Percentiles rank a stretch among this genome's conserved stretches.
phyloP scores from a whole-genome alignment of 2,113 vertebrate species.

The Equus przewalskii region DNA sequence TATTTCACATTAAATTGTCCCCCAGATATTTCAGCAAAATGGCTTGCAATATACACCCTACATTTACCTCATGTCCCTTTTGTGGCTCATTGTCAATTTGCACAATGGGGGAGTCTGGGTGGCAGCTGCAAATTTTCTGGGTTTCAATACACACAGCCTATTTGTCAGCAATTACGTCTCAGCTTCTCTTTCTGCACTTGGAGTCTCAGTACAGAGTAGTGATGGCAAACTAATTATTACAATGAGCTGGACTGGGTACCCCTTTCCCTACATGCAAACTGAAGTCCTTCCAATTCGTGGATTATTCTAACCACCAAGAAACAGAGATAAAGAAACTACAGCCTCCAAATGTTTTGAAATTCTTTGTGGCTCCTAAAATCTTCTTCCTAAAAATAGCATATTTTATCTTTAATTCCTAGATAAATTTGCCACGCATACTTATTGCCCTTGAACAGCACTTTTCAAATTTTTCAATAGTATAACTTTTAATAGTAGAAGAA shows the following conservation, averaged over 20 bases:
- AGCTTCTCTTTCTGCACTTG: slow-evolving; percentile 78
- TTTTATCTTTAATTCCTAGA: slow-evolving; percentile 58
- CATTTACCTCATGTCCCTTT: slow-evolving; percentile 84
- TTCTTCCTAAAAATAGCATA: not conserved
- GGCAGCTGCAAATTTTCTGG: slow-evolving; percentile 86
- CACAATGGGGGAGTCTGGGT: slow-evolving; percentile 82
- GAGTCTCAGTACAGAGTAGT: slow-evolving; percentile 70
- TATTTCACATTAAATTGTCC: slow-evolving; percentile 82
- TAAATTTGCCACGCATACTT: not conserved
- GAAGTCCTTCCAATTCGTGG: slow-evolving; percentile 58
- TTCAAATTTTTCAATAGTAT: not conserved
- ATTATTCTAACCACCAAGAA: slow-evolving; percentile 36
- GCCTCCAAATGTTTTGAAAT: slow-evolving; percentile 17
- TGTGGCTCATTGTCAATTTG: slow-evolving; percentile 80
- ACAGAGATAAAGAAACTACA: not conserved
- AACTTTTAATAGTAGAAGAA: not conserved
- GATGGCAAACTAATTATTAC: slow-evolving; percentile 81
- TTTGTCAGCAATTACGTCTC: slow-evolving; percentile 84
- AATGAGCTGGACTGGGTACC: slow-evolving; percentile 30
- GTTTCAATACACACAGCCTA: slow-evolving; percentile 78
- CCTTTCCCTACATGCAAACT: slow-evolving; percentile 47
- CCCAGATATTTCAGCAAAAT: slow-evolving; percentile 79
- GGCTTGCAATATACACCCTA: slow-evolving; percentile 67
- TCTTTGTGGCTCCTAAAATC: slow-evolving; percentile 12
- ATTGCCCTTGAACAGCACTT: not conserved